Base-by-base conservation (phyloP, 2,888 invertebrate genomes). In the Amphiduros pacificus region DNA sequence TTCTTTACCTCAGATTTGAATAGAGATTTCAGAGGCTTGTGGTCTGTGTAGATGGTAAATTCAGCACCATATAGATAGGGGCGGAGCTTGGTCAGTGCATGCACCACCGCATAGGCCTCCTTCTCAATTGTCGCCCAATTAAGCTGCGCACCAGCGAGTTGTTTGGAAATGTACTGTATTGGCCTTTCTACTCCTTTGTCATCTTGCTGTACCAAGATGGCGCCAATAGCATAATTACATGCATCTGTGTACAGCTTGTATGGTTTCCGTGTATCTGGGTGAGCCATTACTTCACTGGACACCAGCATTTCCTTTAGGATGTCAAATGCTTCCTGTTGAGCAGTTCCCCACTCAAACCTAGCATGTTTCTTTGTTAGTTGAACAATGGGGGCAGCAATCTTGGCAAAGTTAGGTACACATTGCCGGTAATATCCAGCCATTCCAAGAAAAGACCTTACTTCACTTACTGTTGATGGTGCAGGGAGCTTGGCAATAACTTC, bases 361-460 rank as follows among this genome's bases (percentile, higher is more conserved):
- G n/a, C 29, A 20, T 31, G 11, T 24, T 31, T 29, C 20, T 36
- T 49, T 1, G 57, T 57, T 24, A 57, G 50, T 32, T 49, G n/a
- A 14, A 50, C 32, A 2, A 57, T 20, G 2, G 57, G 57, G 9
- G n/a, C 22, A 20, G 64, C 64, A 3, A 59, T 26, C 26, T 50
- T 28, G 6, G 61, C 58, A 44, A 51, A 64, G 14, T 56, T 41
- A 1, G 53, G 57, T 20, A 64, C 27, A 31, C 28, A 41, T 22
- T 57, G 29, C 4, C 61, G 11, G 48, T 64, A 64, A 41, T 62
- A 64, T 17, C 58, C 58, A 1, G 58, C 31, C 58, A 64, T 58
- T 5, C 59, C 59, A n/a, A 59, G 36, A 22, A 59, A 50, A 26
- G 44, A 27, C 6, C 44, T 17, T 2, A 59, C 52, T 17, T n/a